Percentiles rank a stretch among this genome's conserved stretches.
Evolutionary conservation across 2,797 vertebrate genomes (phyloP).

Genomic region (Eulemur coronatus): DNA sequence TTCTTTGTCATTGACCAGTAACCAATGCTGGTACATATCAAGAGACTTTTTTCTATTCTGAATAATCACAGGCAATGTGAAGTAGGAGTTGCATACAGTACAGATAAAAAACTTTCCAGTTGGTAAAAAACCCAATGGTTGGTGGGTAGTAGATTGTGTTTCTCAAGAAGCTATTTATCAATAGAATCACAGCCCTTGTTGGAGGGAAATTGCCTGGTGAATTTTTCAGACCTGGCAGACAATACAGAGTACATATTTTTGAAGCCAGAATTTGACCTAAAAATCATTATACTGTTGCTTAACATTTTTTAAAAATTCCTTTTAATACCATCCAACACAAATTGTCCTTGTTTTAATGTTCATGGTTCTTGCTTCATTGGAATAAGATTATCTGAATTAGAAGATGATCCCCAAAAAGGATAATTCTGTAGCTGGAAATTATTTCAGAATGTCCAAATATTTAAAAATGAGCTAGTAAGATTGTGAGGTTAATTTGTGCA

Average conservation of each 20-base stretch:
- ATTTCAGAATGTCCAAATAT: conserved; percentile 75
- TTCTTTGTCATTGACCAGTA: neutral
- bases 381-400: conserved; percentile 60
- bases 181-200: conserved; percentile 63
- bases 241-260: conserved; percentile 52
- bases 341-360: conserved; percentile 46
- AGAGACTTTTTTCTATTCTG: conserved; percentile 7
- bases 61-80: conserved; percentile 44
- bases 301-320: conserved; percentile 29
- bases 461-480: conserved; percentile 76
- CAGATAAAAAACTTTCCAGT: conserved; percentile 54
- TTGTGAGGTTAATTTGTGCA: conserved; percentile 77
- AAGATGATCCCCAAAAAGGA: conserved; percentile 52
- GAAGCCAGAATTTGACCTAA: conserved; percentile 66
- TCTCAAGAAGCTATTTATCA: conserved; percentile 44
- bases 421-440: conserved; percentile 56
- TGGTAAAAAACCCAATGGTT: conserved; percentile 43
- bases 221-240: conserved; percentile 64
- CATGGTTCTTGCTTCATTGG: conserved; percentile 48
- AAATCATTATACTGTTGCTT: conserved; percentile 51
- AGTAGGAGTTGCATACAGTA: conserved; percentile 53
- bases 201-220: conserved; percentile 53
- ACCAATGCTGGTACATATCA: neutral
- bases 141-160: conserved; percentile 32
- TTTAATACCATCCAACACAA: conserved; percentile 60